Evolutionary conservation across 2,888 invertebrate genomes (phyloP).

Genomic region (Esperia sulphurella): DNA sequence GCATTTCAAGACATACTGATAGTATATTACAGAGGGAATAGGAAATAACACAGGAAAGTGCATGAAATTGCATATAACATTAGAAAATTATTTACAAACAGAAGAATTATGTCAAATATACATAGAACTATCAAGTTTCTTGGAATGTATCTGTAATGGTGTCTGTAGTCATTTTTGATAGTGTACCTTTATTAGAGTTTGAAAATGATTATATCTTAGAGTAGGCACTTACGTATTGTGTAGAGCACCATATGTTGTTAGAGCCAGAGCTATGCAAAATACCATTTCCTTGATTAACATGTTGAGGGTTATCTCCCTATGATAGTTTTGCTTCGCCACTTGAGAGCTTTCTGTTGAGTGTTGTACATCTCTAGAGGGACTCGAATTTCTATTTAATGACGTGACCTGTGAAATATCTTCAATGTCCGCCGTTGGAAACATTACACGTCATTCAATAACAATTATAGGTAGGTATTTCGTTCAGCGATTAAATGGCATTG

Average conservation of each 20-base stretch:
- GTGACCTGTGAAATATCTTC: slow-evolving; percentile 70
- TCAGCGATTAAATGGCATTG: slow-evolving; percentile 43
- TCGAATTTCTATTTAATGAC: slow-evolving; percentile 54
- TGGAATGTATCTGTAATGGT: no score
- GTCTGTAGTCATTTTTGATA: neutral
- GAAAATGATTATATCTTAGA: slow-evolving; percentile 8
- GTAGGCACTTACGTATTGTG: slow-evolving; percentile 82
- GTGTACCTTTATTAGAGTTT: neutral
- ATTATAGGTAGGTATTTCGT: slow-evolving; percentile 33
- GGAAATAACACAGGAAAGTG: no score
- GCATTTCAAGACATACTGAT: no score
- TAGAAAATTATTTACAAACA: no score
- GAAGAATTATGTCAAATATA: no score
- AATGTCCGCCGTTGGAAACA: slow-evolving; percentile 74
- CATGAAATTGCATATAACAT: no score
- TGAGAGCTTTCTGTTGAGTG: slow-evolving; percentile 50
- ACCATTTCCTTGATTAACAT: slow-evolving; percentile 82
- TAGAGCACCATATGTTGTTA: slow-evolving; percentile 84
- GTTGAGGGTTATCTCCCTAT: slow-evolving; percentile 66
- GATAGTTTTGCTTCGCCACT: slow-evolving; percentile 50
- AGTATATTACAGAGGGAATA: no score
- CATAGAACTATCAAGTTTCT: no score
- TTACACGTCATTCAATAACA: slow-evolving; percentile 77
- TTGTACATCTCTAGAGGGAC: slow-evolving; percentile 63
- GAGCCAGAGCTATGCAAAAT: slow-evolving; percentile 81